phyloP scores from a whole-genome alignment of 2,797 vertebrate species.

The Staurois parvus region DNA sequence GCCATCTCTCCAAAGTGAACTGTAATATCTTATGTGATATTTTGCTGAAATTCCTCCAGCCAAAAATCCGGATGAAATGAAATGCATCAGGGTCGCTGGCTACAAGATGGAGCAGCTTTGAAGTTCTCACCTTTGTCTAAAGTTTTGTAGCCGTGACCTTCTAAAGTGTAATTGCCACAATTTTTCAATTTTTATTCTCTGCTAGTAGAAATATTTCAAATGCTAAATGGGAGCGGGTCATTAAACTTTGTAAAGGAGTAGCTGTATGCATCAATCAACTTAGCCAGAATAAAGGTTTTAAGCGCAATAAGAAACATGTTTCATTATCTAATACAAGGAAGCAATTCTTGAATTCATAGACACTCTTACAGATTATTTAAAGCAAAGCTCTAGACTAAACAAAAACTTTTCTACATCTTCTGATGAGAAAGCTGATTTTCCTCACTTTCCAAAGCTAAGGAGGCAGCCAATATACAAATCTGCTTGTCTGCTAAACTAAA shows the following conservation, averaged over 20 bases:
- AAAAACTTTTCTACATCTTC: background rate
- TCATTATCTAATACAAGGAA: slow-evolving; percentile 28
- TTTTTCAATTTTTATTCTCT: slow-evolving; percentile 61
- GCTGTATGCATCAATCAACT: slow-evolving; percentile 61
- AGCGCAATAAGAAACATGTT: slow-evolving; percentile 39
- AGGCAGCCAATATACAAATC: no score
- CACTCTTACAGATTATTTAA: slow-evolving; percentile 17
- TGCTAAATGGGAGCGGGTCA: slow-evolving; percentile 63
- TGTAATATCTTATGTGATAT: background rate
- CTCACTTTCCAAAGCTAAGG: no score
- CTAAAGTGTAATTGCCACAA: slow-evolving; percentile 47
- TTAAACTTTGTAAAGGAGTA: slow-evolving; percentile 64
- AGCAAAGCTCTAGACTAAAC: background rate
- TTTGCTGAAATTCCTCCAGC: background rate
- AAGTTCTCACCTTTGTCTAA: slow-evolving; percentile 60
- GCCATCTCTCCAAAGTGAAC: background rate
- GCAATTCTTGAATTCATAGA: slow-evolving; percentile 34
- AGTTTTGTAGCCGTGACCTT: slow-evolving; percentile 46
- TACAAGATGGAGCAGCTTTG: background rate
- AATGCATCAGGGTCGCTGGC: slow-evolving; percentile 29
- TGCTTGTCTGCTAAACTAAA: no score
- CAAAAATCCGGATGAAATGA: slow-evolving; percentile 5
- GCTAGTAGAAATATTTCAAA: slow-evolving; percentile 63
- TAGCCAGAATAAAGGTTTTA: slow-evolving; percentile 40
- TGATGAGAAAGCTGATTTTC: no score